Evolutionary conservation across 2,888 invertebrate genomes (phyloP).

Genomic region (Limenitis arthemis): DNA sequence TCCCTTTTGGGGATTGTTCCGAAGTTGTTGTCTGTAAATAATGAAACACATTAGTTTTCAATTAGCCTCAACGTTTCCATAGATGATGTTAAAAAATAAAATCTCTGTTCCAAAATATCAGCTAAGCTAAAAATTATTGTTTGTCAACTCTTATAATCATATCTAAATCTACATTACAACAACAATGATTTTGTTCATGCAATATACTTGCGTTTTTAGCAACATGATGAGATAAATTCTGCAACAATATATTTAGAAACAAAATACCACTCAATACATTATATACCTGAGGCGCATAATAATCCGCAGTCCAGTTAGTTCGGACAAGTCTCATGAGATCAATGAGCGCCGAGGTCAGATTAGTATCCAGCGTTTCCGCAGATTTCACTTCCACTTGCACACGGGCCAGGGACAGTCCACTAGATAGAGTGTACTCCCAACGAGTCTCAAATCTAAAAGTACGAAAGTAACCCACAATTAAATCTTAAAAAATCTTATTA

Average conservation of each 20-base stretch:
- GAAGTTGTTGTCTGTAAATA: conserved; percentile 24
- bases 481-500: not conserved
- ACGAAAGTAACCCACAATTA: not conserved
- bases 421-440: conserved; percentile 79
- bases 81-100: no score
- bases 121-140: no score
- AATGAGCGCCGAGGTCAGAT: conserved; percentile 90
- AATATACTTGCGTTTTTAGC: no score
- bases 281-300: conserved; percentile 67
- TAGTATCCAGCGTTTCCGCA: conserved; percentile 84
- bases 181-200: no score
- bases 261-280: no score
- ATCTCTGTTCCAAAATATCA: no score
- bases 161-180: no score
- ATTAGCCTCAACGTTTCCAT: not conserved
- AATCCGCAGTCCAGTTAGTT: conserved; percentile 90
- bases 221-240: no score
- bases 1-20: conserved; percentile 59
- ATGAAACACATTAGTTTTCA: not conserved
- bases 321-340: conserved; percentile 86
- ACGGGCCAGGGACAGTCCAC: conserved; percentile 70
- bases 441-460: conserved; percentile 70
- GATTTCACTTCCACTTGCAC: conserved; percentile 77
- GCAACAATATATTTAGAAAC: no score
- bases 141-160: no score